Evolutionary conservation across 1,140 invertebrate genomes (phyloP).

Genomic region (Aplysia californica): DNA sequence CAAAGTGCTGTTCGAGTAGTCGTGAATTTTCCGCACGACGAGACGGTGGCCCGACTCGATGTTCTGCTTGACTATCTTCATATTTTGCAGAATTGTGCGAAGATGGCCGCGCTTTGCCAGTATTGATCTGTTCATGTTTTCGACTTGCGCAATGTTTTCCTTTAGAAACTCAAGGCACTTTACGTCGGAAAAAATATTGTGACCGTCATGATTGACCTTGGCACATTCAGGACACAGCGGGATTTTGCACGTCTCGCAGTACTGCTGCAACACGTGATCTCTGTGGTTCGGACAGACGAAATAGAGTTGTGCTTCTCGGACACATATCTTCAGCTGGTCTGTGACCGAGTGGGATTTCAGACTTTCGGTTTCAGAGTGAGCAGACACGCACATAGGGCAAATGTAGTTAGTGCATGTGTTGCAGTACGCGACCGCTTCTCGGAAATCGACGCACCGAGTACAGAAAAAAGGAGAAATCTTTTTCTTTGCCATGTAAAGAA

Average conservation of each 20-base stretch:
- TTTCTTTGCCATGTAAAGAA: background rate
- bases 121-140: background rate
- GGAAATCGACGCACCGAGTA: background rate
- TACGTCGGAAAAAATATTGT: too few relatives aligned
- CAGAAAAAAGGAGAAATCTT: conserved; percentile 12
- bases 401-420: background rate
- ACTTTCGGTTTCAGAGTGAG: background rate
- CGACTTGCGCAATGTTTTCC: background rate
- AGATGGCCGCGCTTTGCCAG: background rate
- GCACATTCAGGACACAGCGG: background rate
- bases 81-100: background rate
- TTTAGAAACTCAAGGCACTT: background rate
- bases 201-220: background rate
- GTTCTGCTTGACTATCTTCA: background rate
- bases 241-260: background rate
- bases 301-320: background rate
- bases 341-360: background rate
- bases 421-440: background rate
- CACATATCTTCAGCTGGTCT: background rate
- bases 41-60: background rate
- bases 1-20: background rate
- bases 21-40: background rate
- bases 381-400: background rate
- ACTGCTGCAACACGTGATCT: background rate
- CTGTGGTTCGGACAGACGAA: background rate